Evolutionary conservation across 2,797 vertebrate species (phyloP).

Genomic region (Halcyon badia): DNA sequence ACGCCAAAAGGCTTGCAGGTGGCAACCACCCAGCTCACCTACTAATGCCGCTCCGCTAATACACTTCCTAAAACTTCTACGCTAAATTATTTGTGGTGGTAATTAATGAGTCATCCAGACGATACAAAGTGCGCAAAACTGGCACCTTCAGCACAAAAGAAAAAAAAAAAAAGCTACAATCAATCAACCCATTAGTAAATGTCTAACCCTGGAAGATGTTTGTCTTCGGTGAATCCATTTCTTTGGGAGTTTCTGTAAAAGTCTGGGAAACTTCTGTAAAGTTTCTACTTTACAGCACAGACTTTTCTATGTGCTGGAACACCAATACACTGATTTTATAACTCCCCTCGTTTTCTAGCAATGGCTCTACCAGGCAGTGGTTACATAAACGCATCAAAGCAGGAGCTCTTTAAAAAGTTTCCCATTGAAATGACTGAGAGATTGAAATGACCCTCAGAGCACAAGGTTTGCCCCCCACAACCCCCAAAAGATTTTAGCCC

Average conservation of each 20-base stretch:
- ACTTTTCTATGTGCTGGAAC: neutral
- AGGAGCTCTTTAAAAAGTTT: neutral
- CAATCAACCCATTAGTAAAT: accelerated
- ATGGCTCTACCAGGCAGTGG: slow-evolving; percentile 1
- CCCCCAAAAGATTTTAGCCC: slow-evolving; percentile 6
- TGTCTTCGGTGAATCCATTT: neutral
- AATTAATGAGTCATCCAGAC: neutral
- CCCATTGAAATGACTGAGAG: neutral
- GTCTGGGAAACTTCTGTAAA: no score
- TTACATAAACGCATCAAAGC: slow-evolving; percentile 6
- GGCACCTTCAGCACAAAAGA: neutral
- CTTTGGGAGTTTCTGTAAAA: neutral
- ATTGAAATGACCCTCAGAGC: neutral
- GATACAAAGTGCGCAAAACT: neutral
- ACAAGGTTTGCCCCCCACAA: neutral
- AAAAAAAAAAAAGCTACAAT: neutral
- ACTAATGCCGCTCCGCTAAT: neutral
- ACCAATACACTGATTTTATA: neutral
- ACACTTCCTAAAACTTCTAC: neutral
- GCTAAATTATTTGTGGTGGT: neutral
- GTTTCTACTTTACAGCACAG: neutral
- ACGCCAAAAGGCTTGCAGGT: neutral
- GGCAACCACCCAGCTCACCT: neutral
- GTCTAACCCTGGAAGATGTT: neutral
- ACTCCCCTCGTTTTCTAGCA: neutral